phyloP scores from a whole-genome alignment of 2,888 invertebrate species.

The Platynereis dumerilii region DNA sequence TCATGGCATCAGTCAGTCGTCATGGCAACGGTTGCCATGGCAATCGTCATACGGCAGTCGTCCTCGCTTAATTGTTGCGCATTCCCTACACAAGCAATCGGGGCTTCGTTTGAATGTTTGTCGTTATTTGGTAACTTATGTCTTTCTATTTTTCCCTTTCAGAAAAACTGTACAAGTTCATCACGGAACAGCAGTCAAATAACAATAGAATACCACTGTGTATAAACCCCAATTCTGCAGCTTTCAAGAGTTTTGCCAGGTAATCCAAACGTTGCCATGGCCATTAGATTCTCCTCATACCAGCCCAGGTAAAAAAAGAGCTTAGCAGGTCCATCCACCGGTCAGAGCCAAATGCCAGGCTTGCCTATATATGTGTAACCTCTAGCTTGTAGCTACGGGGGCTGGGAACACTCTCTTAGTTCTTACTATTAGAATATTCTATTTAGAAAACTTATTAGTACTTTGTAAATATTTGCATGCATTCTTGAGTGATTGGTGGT shows the following conservation, averaged over 20 bases:
- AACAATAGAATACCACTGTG: slow-evolving; percentile 96
- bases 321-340: background rate
- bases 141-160: slow-evolving; percentile 53
- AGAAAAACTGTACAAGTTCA: slow-evolving; percentile 99
- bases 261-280: slow-evolving; percentile 65
- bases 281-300: background rate
- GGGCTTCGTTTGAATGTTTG: background rate
- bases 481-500: too few relatives aligned
- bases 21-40: too few relatives aligned
- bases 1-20: too few relatives aligned
- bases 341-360: slow-evolving; percentile 1
- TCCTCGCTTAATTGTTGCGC: too few relatives aligned
- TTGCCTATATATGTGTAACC: background rate
- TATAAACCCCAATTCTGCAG: slow-evolving; percentile 99
- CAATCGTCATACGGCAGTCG: too few relatives aligned
- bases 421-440: slow-evolving; percentile 1
- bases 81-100: too few relatives aligned
- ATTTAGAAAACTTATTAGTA: too few relatives aligned
- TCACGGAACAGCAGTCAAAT: slow-evolving; percentile 91
- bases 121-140: background rate
- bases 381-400: background rate
- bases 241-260: slow-evolving; percentile 99
- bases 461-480: too few relatives aligned
- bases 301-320: slow-evolving; percentile 4
- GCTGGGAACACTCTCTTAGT: slow-evolving; percentile 3